Conservation (phyloP, 2,888 invertebrate genomes). For the Rhaphigaster nebulosa region DNA sequence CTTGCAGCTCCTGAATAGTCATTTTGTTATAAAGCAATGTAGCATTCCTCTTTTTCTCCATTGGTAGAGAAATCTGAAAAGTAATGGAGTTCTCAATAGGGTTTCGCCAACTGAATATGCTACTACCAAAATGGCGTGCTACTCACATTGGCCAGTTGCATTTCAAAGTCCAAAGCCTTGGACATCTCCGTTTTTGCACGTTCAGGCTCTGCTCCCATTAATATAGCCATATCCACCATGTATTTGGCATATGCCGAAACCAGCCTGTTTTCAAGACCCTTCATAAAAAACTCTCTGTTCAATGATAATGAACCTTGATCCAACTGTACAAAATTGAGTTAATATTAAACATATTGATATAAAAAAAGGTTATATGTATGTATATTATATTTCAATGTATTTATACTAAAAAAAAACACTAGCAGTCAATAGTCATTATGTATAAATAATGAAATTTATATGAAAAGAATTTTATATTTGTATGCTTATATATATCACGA, state of each 20-base stretch:
- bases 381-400: too few species aligned
- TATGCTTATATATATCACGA: too few species aligned
- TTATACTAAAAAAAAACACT: too few species aligned
- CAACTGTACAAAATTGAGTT: slow-evolving; percentile 73
- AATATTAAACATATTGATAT: not conserved
- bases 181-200: slow-evolving; percentile 80
- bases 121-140: not conserved
- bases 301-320: slow-evolving; percentile 90
- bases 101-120: not conserved
- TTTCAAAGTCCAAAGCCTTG: slow-evolving; percentile 90
- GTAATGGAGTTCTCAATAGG: not conserved
- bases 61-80: slow-evolving; percentile 84
- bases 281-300: slow-evolving; percentile 86
- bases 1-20: slow-evolving; percentile 82
- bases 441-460: too few species aligned
- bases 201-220: slow-evolving; percentile 84
- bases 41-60: slow-evolving; percentile 91
- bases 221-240: slow-evolving; percentile 88
- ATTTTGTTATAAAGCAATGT: slow-evolving; percentile 93
- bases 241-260: slow-evolving; percentile 89
- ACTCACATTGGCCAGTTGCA: slow-evolving; percentile 90
- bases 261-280: slow-evolving; percentile 85
- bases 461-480: too few species aligned
- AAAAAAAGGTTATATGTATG: too few species aligned
- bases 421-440: too few species aligned